Percentiles rank a stretch among this genome's conserved stretches.
These are phyloP conservation scores for Notodonta dromedarius DNA, from an alignment of 2,888 invertebrate genomes.

Conservation along the genomic window DNA sequence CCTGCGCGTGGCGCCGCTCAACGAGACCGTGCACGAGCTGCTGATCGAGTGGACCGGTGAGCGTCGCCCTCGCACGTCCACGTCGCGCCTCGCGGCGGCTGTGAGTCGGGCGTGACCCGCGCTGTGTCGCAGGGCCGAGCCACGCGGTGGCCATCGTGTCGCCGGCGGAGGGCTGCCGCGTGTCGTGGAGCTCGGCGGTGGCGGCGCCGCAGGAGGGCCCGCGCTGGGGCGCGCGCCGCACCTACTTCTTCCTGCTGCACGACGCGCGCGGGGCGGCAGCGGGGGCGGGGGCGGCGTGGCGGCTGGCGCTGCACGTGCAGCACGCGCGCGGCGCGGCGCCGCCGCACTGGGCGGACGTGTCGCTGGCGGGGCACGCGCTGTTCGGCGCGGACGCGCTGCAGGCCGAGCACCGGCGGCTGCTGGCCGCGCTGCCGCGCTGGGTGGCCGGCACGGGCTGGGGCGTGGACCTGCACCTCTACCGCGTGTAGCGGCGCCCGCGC, in stretches of 20 bases:
- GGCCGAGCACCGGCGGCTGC: constrained; percentile 76
- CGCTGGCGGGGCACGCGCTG: constrained; percentile 83
- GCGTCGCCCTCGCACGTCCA: not conserved
- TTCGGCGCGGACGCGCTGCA: constrained; percentile 83
- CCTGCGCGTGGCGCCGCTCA: constrained; percentile 48
- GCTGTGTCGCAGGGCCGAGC: not conserved
- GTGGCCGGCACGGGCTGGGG: constrained; percentile 88
- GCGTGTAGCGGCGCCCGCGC: constrained; percentile 24
- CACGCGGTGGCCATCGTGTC: constrained; percentile 47
- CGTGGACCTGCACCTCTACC: constrained; percentile 86
- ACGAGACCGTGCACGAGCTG: not conserved
- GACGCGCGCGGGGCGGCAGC: not conserved
- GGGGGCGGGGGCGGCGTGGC: not conserved
- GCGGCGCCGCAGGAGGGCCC: constrained; percentile 84
- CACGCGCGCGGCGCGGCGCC: constrained; percentile 1
- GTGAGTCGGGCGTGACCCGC: not conserved
- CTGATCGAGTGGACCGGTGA: not conserved
- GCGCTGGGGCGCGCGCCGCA: constrained; percentile 11
- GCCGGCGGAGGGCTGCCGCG: constrained; percentile 81
- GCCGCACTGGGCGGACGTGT: constrained; percentile 52
- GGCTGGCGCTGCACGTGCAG: constrained; percentile 6
- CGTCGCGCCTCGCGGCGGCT: not conserved
- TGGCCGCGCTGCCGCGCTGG: constrained; percentile 86
- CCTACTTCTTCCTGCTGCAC: constrained; percentile 2
- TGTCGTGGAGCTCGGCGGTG: constrained; percentile 90